A percentile compares a stretch with the other conserved stretches of the same genome.
Evolutionary conservation across 2,888 invertebrate species (phyloP).

Genomic region (Adelphocoris suturalis): DNA sequence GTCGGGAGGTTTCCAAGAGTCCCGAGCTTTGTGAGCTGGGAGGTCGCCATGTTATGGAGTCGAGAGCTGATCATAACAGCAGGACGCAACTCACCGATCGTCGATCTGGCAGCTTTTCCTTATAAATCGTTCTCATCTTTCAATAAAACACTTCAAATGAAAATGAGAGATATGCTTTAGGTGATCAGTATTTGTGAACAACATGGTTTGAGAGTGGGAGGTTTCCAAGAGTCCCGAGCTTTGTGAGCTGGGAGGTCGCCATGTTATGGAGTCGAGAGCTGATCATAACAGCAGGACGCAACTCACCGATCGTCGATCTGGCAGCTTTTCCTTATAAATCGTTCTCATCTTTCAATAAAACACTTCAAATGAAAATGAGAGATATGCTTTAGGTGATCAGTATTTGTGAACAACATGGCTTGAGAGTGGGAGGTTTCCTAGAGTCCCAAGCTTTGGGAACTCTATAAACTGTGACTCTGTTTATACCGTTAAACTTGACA

Average conservation of each 20-base stretch:
- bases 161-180: no score
- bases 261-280: neutral
- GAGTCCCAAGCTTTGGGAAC: neutral
- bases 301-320: neutral
- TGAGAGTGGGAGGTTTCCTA: neutral
- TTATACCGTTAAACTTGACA: no score
- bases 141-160: no score
- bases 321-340: neutral
- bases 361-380: no score
- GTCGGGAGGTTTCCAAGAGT: neutral
- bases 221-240: neutral
- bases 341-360: neutral
- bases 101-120: neutral
- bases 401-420: no score
- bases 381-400: no score
- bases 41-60: neutral
- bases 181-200: no score
- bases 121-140: neutral
- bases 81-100: neutral
- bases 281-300: neutral
- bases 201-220: neutral
- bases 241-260: neutral
- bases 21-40: neutral
- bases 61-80: neutral
- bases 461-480: no score